Evolutionary conservation across 2,888 invertebrate genomes (phyloP).

Genomic region (Barypeithes pellucidus): DNA sequence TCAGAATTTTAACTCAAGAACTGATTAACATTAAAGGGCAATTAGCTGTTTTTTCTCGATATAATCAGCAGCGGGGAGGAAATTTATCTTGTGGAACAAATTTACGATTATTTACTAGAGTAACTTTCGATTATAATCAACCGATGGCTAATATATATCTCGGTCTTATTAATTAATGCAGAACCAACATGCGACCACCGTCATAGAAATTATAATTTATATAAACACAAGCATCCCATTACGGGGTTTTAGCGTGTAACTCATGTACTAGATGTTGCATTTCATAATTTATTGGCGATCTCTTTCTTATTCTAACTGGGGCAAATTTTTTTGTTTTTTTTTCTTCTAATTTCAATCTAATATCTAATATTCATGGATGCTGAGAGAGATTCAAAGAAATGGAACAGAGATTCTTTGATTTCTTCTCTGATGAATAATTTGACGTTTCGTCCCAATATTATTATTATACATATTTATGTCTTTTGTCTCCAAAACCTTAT

Average conservation of each 20-base stretch:
- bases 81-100: constrained; percentile 54
- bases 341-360: too few species aligned
- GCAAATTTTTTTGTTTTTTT: too few species aligned
- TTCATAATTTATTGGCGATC: constrained; percentile 24
- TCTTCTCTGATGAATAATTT: too few species aligned
- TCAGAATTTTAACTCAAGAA: constrained; percentile 15
- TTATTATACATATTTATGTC: too few species aligned
- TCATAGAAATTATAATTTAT: constrained; percentile 61
- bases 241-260: constrained; percentile 50
- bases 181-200: constrained; percentile 61
- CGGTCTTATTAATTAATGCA: constrained; percentile 60
- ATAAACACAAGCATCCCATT: constrained; percentile 59
- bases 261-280: constrained; percentile 17
- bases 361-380: too few species aligned
- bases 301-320: background rate
- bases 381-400: too few species aligned
- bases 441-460: too few species aligned
- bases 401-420: too few species aligned
- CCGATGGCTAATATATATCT: constrained; percentile 52
- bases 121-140: constrained; percentile 48
- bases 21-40: constrained; percentile 40
- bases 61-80: constrained; percentile 49
- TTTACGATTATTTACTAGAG: constrained; percentile 54
- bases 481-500: too few species aligned
- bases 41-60: constrained; percentile 35